Conservation (phyloP, 2,888 invertebrate genomes). For the Abrostola tripartita region DNA sequence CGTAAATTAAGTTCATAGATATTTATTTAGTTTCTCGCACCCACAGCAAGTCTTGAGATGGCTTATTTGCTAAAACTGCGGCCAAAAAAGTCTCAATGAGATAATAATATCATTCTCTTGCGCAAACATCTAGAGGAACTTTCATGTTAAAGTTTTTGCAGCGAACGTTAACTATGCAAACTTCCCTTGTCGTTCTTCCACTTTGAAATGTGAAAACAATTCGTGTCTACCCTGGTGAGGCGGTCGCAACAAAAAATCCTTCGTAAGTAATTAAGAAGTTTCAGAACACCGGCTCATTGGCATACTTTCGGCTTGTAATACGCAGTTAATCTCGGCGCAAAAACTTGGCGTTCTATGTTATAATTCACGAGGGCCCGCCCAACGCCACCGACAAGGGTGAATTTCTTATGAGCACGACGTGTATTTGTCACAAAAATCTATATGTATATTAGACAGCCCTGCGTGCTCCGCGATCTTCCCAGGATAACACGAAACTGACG, state of each 20-base stretch:
- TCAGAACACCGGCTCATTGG: constrained; percentile 80
- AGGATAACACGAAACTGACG: constrained; percentile 60
- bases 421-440: constrained; percentile 80
- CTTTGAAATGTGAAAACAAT: constrained; percentile 72
- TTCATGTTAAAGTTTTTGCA: constrained; percentile 63
- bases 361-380: constrained; percentile 78
- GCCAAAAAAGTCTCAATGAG: constrained; percentile 53
- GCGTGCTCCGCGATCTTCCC: constrained; percentile 55
- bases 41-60: too few relatives aligned
- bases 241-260: constrained; percentile 71
- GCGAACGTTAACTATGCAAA: constrained; percentile 68
- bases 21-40: too few relatives aligned
- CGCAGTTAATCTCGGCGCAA: constrained; percentile 82
- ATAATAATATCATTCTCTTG: constrained; percentile 56
- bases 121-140: constrained; percentile 59
- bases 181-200: constrained; percentile 62
- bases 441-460: constrained; percentile 64
- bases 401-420: constrained; percentile 78
- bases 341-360: constrained; percentile 80
- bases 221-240: constrained; percentile 64
- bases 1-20: too few relatives aligned
- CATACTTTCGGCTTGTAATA: constrained; percentile 83
- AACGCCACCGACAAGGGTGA: constrained; percentile 78
- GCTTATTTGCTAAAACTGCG: constrained; percentile 32
- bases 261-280: constrained; percentile 83